Evolutionary conservation across 1,140 invertebrate genomes (phyloP), one percentile per base, ranked within the genome.

Genomic region (Diabrotica virgifera): DNA sequence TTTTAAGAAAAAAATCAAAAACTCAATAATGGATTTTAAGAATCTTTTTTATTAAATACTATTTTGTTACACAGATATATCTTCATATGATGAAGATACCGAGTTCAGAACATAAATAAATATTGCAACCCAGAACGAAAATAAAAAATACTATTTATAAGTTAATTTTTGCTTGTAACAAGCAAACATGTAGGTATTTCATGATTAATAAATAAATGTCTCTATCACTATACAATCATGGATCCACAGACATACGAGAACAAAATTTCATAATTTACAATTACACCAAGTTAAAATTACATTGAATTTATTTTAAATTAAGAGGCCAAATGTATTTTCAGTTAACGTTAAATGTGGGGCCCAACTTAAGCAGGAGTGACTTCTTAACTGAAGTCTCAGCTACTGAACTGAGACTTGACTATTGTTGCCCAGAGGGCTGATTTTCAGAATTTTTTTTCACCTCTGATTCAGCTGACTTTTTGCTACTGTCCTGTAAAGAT

Each of bases 401-500:
- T 51, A 57, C 57, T 24, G 71, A 70, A 63, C 66, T 68, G 70
- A 73, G 72, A 73, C 65, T 46, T 66, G 52, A 67, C 68, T 46
- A 46, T 69, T 70, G 40, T 63, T 64, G 63, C 64, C 64, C 67
- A 56, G 51, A 57, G 50, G 63, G 67, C 64, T 70, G 51, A 69
- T 38, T 70, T 61, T 71, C 65, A 67, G 73, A 73, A 73, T 66
- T 75, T 76, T 75, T 72, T 72, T 76, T 74, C 70, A 68, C 68
- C 72, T 77, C 76, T 65, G 75, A 74, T 72, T 76, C 73, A 70
- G 72, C 67, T 56, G 64, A 67, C 59, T 64, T 75, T 78, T 77
- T 78, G 74, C 68, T 73, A 74, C 71, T 69, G 69, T 75, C 77
- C 77, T 79, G 77, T 72, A 79, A 79, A 78, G 71, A 79, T 73